These are phyloP conservation scores for Luidia sarsii DNA, from an alignment of 53 echinoderm and acorn worm genomes.

Conservation along the genomic window DNA sequence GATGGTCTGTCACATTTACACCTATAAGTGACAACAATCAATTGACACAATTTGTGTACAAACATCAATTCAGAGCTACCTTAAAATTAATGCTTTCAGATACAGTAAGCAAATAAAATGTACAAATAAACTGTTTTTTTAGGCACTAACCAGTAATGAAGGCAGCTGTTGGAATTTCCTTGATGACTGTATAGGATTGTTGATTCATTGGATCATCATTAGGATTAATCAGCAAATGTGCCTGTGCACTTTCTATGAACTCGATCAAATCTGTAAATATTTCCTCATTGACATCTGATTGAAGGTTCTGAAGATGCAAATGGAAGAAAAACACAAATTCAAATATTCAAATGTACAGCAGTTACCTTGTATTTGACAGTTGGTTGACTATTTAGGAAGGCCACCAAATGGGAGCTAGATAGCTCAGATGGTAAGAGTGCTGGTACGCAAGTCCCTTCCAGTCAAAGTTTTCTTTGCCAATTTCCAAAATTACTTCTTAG, in stretches of 20 bases:
- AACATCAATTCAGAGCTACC: no score
- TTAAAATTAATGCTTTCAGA: no score
- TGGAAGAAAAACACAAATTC: background rate
- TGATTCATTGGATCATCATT: conserved; percentile 15
- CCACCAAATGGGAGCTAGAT: no score
- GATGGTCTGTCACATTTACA: conserved; percentile 88
- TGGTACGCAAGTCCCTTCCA: no score
- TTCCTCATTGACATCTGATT: conserved; percentile 77
- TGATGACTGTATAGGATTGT: conserved; percentile 6
- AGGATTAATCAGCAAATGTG: conserved; percentile 23
- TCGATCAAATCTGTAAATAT: conserved; percentile 80
- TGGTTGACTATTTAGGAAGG: no score
- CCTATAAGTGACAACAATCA: conserved; percentile 49
- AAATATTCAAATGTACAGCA: background rate
- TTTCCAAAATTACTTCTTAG: no score
- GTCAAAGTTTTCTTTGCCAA: no score
- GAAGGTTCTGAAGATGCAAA: conserved; percentile 34
- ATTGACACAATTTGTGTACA: background rate
- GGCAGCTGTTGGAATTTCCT: conserved; percentile 89
- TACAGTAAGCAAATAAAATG: background rate
- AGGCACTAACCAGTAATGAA: conserved; percentile 75
- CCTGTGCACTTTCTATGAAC: conserved; percentile 74
- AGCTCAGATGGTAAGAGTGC: no score
- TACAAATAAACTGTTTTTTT: background rate
- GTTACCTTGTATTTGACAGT: no score